Percentiles rank a stretch among this genome's conserved stretches.
phyloP scores from a whole-genome alignment of 2,888 invertebrate species.

The Andricus curvator region DNA sequence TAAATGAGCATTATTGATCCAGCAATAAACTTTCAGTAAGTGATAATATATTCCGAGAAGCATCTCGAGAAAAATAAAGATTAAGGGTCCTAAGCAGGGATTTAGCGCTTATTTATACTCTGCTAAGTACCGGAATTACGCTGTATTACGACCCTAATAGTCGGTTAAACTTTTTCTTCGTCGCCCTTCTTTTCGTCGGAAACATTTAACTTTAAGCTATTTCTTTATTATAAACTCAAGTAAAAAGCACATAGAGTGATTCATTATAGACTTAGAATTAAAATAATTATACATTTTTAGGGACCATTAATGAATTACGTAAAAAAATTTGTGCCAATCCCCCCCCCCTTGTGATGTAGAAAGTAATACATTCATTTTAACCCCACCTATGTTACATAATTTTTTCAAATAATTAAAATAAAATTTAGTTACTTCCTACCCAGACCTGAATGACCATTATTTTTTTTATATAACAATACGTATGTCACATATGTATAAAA shows the following conservation, averaged over 20 bases:
- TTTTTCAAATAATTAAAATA: too few species aligned
- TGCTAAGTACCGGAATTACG: slow-evolving; percentile 76
- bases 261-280: not conserved
- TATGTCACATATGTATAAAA: too few species aligned
- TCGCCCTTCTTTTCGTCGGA: slow-evolving; percentile 18
- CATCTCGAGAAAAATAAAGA: slow-evolving; percentile 73
- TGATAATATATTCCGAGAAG: slow-evolving; percentile 74
- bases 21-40: slow-evolving; percentile 70
- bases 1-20: slow-evolving; percentile 67
- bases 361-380: too few species aligned
- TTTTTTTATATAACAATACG: too few species aligned
- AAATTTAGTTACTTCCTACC: too few species aligned
- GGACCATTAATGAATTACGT: too few species aligned
- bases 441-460: too few species aligned
- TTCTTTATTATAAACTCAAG: slow-evolving; percentile 9
- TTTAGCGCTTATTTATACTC: slow-evolving; percentile 78
- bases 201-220: not conserved
- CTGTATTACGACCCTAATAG: slow-evolving; percentile 73
- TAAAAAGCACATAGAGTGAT: not conserved
- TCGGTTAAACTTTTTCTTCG: slow-evolving; percentile 62
- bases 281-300: not conserved
- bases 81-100: slow-evolving; percentile 77
- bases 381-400: too few species aligned
- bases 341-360: too few species aligned
- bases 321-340: too few species aligned